A percentile compares a stretch with the other conserved stretches of the same genome.
phyloP scores from a whole-genome alignment of 2,888 invertebrate genomes.

The Meteorus cinctellus region DNA sequence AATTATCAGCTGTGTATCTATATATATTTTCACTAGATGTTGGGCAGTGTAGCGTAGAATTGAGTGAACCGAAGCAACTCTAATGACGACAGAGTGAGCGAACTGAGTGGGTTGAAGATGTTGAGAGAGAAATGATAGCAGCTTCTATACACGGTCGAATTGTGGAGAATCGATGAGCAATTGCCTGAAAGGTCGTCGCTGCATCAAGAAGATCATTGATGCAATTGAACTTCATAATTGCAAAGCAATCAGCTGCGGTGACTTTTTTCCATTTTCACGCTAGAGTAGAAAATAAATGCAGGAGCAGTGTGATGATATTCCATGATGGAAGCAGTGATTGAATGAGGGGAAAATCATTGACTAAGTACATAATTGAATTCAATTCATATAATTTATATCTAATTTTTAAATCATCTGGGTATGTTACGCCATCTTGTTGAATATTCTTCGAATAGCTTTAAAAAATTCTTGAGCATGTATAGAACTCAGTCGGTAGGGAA shows the following conservation, averaged over 20 bases:
- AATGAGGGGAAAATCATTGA: background rate
- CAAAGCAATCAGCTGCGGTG: constrained; percentile 44
- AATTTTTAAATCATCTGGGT: background rate
- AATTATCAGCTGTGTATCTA: background rate
- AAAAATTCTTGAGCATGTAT: background rate
- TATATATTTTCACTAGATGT: background rate
- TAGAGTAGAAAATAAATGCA: background rate
- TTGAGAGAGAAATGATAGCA: background rate
- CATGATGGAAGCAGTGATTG: background rate
- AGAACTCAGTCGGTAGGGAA: background rate
- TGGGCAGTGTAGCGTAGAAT: background rate
- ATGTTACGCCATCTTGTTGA: constrained; percentile 16
- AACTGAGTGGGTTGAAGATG: background rate
- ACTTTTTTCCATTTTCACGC: constrained; percentile 30
- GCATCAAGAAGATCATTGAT: background rate
- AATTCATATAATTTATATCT: background rate
- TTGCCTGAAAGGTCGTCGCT: constrained; percentile 19
- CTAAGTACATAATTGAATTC: background rate
- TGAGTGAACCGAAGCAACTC: background rate
- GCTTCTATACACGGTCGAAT: background rate
- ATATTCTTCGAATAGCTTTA: background rate
- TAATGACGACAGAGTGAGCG: background rate
- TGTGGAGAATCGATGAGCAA: constrained; percentile 12
- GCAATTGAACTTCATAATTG: constrained; percentile 35
- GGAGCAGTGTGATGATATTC: background rate